A percentile compares a stretch with the other conserved stretches of the same genome.
Conservation (phyloP, 1,140 invertebrate species). For the Teleogryllus occipitalis region DNA sequence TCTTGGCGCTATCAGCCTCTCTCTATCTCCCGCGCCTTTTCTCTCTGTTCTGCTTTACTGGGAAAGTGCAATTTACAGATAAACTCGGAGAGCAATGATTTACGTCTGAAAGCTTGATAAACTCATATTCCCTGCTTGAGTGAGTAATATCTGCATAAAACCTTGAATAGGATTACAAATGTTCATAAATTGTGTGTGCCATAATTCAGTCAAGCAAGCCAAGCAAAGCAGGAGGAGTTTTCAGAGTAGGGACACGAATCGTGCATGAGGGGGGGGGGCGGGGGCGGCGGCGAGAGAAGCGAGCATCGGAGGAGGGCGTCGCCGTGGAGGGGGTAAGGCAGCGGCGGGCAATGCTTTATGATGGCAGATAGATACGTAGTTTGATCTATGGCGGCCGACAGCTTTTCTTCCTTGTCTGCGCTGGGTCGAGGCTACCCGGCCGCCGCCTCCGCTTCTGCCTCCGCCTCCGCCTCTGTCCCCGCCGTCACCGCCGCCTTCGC, state of each 20-base stretch:
- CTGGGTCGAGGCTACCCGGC: not conserved
- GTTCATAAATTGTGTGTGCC: constrained; percentile 39
- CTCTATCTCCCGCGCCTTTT: constrained; percentile 9
- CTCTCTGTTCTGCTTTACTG: constrained; percentile 20
- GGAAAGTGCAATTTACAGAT: constrained; percentile 40
- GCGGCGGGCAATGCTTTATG: constrained; percentile 22
- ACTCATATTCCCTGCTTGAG: constrained; percentile 40
- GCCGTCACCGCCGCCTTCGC: no score
- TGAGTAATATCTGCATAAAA: constrained; percentile 41
- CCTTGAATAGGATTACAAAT: constrained; percentile 41
- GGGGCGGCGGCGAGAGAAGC: constrained; percentile 15
- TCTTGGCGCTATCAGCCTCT: constrained; percentile 7
- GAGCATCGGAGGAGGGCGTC: not conserved
- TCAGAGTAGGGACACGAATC: constrained; percentile 21
- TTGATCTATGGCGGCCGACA: constrained; percentile 24
- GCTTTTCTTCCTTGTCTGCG: constrained; percentile 14
- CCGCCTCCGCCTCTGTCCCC: no score
- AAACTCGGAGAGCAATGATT: constrained; percentile 37
- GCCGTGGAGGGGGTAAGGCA: constrained; percentile 8
- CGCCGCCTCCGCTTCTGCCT: no score
- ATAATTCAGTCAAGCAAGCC: constrained; percentile 32
- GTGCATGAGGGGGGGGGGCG: constrained; percentile 13
- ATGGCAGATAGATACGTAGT: constrained; percentile 25
- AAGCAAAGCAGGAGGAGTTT: constrained; percentile 19
- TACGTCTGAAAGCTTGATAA: constrained; percentile 40